Evolutionary conservation across 2,888 invertebrate genomes (phyloP).

Genomic region (Platerodrilus igneus): DNA sequence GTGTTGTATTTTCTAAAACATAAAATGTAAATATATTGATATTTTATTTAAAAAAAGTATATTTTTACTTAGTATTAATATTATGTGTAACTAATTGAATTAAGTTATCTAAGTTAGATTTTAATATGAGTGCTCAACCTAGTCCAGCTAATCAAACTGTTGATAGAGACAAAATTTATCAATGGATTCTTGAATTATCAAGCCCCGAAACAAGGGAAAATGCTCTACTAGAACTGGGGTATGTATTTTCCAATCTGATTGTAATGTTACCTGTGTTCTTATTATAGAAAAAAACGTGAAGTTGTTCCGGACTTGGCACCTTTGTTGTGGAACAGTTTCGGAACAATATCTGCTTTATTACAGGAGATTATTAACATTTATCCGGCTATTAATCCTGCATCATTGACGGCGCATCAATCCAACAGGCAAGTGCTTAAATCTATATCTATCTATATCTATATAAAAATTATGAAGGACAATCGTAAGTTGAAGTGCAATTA

Average conservation of each 20-base stretch:
- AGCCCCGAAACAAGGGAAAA: constrained; percentile 93
- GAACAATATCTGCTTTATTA: constrained; percentile 91
- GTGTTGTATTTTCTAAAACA: no score
- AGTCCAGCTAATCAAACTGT: constrained; percentile 70
- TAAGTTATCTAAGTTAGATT: no score
- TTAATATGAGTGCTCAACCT: constrained; percentile 70
- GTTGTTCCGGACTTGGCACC: constrained; percentile 95
- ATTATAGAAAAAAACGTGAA: constrained; percentile 72
- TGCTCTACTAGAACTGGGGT: constrained; percentile 93
- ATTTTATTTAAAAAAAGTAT: no score
- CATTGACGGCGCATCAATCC: constrained; percentile 95
- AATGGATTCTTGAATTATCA: constrained; percentile 89
- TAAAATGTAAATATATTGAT: no score
- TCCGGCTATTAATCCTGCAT: constrained; percentile 97
- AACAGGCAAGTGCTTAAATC: no score
- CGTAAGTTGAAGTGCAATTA: no score
- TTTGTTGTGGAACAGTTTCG: constrained; percentile 98
- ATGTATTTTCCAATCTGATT: constrained; percentile 17
- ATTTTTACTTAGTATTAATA: no score
- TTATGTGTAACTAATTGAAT: no score
- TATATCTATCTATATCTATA: no score
- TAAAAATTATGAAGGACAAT: no score
- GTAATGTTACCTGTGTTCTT: no score
- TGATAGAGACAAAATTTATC: constrained; percentile 85
- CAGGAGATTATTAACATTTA: constrained; percentile 98